Evolutionary conservation across 2,797 vertebrate species (phyloP), one percentile per base, ranked within the genome.

Genomic region (Siniperca obscura): DNA sequence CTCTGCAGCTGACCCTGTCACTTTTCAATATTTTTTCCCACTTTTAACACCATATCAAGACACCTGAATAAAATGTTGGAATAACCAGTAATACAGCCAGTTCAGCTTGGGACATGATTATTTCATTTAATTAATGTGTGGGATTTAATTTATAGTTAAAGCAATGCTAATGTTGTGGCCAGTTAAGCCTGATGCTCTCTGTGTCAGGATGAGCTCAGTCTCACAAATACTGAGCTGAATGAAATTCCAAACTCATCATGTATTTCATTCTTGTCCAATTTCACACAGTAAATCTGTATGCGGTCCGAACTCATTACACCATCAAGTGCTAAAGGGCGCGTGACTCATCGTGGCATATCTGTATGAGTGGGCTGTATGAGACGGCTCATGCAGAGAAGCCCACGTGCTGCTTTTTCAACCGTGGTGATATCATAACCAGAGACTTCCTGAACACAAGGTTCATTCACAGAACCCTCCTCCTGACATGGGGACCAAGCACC

Each of bases 381-480:
- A 70, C 82, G 72, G 34, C 85, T 76, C 82, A 56, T 44, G 82
- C 73, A 80, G 38, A 25, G 72, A 80, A 46, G 78, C 88, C 91
- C 90, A 93, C 89, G 80, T 91, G 91, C 76, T 67, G 83, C 89
- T 81, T 91, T 83, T 89, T 86, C 57, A 60, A 74, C 81, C 40
- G 3, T 12, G 85, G 82, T 95, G 95, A 96, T 93, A 94, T 96
- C 93, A 95, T 92, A 76, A 48, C 81, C 85, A 89, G 90, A 92
- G 88, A 94, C 93, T 94, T 96, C 92, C 90, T 94, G 89, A 95
- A 96, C 95, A 96, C 94, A 93, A 74, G 92, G 85, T 93, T 95
- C 94, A 93, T 96, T 95, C 94, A 94, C 90, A 81, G 77, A 92
- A 61, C 64, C 78, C 83, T 90, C 73, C 69, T 73, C 81, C 81